Conservation (phyloP, 2,113 vertebrate species). For the Corvus hawaiiensis region DNA sequence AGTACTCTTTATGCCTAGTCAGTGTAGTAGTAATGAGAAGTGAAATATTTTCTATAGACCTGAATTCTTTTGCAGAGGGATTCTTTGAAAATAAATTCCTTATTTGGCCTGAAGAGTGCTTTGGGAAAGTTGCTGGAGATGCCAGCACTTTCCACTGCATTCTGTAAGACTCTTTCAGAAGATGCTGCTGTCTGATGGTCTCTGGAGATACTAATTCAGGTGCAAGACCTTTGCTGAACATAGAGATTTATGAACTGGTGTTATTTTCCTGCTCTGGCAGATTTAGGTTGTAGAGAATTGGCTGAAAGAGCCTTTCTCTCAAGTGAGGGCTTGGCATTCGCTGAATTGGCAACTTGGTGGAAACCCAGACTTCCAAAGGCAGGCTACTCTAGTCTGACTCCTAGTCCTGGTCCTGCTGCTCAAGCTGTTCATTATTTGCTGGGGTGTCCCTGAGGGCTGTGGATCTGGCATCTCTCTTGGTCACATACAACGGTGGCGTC, state of each 20-base stretch:
- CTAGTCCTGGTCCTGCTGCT: neutral
- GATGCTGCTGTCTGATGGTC: neutral
- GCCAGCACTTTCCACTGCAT: neutral
- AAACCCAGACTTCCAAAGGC: neutral
- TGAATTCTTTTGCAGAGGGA: constrained; percentile 19
- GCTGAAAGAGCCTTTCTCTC: neutral
- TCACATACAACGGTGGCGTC: neutral
- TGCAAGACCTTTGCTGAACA: neutral
- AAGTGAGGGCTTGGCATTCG: neutral
- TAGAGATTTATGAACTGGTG: neutral
- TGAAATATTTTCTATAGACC: constrained; percentile 16
- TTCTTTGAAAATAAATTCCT: constrained; percentile 30
- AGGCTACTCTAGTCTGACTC: neutral
- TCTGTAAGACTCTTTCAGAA: neutral
- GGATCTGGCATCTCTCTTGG: neutral
- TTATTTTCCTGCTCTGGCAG: neutral
- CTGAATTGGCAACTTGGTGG: neutral
- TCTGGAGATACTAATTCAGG: neutral
- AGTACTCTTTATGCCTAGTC: neutral
- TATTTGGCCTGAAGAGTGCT: constrained; percentile 32
- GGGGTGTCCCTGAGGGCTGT: neutral
- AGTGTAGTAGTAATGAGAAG: neutral
- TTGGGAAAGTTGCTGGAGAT: neutral
- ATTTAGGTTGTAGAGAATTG: neutral
- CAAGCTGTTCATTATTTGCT: neutral